Base-by-base conservation (phyloP, 2,797 vertebrate species). In the Enteromius paludinosus region DNA sequence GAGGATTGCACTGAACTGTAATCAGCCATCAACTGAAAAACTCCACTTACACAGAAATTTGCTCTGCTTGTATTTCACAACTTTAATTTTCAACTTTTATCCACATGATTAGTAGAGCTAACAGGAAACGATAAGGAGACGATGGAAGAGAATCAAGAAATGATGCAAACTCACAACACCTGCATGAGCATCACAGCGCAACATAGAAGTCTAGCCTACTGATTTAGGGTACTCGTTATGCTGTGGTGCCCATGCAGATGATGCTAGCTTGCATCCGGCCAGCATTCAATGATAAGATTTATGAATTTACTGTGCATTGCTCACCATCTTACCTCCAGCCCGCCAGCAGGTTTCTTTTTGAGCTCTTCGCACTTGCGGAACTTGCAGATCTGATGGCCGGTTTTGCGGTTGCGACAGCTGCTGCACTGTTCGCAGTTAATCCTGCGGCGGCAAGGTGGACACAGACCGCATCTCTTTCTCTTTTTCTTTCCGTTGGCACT, bases 341-440 rank as follows among this genome's bases (percentile, higher is more conserved):
- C 94, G 17, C 93, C 96, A 84, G 97, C 97, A 78, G 97, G 97
- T 95, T 99, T 99, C 96, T 98, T 99, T 96, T 99, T 98, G 94
- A 99, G 96, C 96, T 99, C 97, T 94, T 99, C 97, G 85, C 97
- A 99, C 95, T 99, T 99, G 94, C 97, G 97, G 95, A 98, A 98
- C 96, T 99, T 99, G 96, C 97, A 99, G 96, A 99, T 99, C 97
- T 99, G 97, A 93, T 99, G 97, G 94, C 97, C 97, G 90, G 97
- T 97, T 95, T 98, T 98, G 94, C 97, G 97, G 92, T 99, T 99
- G 95, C 97, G 97, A 95, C 97, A 99, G 95, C 97, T 98, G 95
- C 97, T 98, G 94, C 97, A 99, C 95, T 99, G 97, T 95, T 98
- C 97, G 89, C 97, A 99, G 96, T 99, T 99, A 92, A 97, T 97